Percentiles rank a stretch among this genome's conserved stretches.
Conservation (phyloP, 2,797 vertebrate species). For the Lateolabrax maculatus region DNA sequence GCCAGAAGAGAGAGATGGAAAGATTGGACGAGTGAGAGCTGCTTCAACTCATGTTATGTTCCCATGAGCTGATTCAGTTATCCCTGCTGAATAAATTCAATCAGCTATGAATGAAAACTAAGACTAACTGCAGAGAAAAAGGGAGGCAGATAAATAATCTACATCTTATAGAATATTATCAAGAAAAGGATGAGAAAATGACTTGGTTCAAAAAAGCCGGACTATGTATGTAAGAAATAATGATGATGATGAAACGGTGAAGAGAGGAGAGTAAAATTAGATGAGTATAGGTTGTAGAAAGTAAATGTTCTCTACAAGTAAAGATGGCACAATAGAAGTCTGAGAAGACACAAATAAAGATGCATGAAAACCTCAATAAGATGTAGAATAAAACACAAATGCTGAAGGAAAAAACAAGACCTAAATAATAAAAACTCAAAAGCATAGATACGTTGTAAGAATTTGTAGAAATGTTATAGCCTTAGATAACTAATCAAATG, state of each 20-base stretch:
- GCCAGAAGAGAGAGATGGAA: constrained; percentile 31
- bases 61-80: constrained; percentile 73
- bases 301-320: background rate
- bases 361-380: background rate
- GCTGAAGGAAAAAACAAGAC: background rate
- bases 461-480: background rate
- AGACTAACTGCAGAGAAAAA: constrained; percentile 43
- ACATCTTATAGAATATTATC: background rate
- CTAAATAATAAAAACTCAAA: background rate
- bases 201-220: background rate
- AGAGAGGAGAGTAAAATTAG: background rate
- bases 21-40: constrained; percentile 35
- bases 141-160: background rate
- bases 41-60: constrained; percentile 56
- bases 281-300: background rate
- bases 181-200: background rate
- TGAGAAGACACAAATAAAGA: background rate
- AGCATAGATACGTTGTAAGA: background rate
- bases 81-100: constrained; percentile 65
- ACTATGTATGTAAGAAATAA: background rate
- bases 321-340: background rate
- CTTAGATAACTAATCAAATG: background rate
- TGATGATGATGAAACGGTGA: background rate
- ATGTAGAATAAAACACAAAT: background rate
- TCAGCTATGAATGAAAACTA: constrained; percentile 57